Evolutionary conservation across 2,888 invertebrate genomes (phyloP), one percentile per base, ranked within the genome.

Genomic region (Cheilosia vernalis): DNA sequence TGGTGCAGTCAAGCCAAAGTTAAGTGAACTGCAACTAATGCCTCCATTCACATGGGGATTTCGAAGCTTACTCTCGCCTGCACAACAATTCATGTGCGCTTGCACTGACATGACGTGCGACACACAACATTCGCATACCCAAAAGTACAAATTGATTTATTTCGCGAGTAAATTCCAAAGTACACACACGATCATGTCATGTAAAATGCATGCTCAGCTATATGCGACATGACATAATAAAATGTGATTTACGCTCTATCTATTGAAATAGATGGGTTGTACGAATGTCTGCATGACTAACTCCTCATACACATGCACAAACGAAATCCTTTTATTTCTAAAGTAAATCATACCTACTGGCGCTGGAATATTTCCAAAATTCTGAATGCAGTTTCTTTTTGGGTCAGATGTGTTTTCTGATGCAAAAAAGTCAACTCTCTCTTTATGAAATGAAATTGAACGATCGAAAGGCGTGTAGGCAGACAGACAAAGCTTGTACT

Each of bases 141-240:
- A 24, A 72, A 72, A 61, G 27, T 60, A 27, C 77, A 78, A 78
- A 69, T 78, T 78, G 77, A 78, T 78, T 78, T 78, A 78, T 78
- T 78, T 78, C 44, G 69, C 61, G 37, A 78, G 55, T 69, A 30
- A 55, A 55, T 63, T 69, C 19, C 61, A 55, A 47, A 69, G 61
- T 40, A 69, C 69, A 69, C 69, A 69, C 69, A 69, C 61, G 77
- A 69, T 78, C 69, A 78, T 78, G 69, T 69, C 69, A 63, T 69
- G 77, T 78, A 56, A 56, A 78, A 69, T 76, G 61, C 47, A 78
- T 78, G 77, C 63, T 78, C 61, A 40, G 33, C 63, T 69, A 37
- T 37, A 37, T 27, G 6, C 33, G 10, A 15, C 63, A 63, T 63
- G 77, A 63, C 77, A 78, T 69, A 77, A 77, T 77, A 60, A 76